phyloP scores from a whole-genome alignment of 2,113 vertebrate genomes.

The Triplophysa tibetana region DNA sequence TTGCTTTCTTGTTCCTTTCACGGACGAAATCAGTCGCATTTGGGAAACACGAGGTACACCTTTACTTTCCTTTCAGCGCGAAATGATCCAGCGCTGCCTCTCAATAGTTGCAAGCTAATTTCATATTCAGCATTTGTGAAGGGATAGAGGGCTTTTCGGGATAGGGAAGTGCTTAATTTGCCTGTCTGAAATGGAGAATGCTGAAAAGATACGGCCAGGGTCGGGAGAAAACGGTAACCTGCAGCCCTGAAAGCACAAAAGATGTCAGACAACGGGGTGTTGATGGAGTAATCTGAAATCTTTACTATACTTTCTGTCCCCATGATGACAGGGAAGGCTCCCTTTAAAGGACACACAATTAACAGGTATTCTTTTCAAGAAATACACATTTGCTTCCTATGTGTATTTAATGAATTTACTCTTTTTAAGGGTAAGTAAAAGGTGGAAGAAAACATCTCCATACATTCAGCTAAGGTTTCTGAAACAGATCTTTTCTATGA shows the following conservation, averaged over 20 bases:
- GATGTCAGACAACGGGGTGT: constrained; percentile 85
- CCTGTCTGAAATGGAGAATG: constrained; percentile 50
- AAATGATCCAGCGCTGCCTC: constrained; percentile 94
- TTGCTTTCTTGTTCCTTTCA: constrained; percentile 64
- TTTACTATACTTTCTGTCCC: constrained; percentile 78
- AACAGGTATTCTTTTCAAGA: no score
- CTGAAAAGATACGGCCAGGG: constrained; percentile 46
- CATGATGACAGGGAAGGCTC: constrained; percentile 37
- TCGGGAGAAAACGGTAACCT: constrained; percentile 31
- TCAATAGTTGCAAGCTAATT: constrained; percentile 98
- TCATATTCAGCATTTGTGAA: constrained; percentile 82
- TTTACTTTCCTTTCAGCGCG: constrained; percentile 94
- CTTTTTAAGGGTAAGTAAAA: not conserved
- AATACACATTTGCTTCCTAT: not conserved
- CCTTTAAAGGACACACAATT: no score
- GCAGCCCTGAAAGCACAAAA: constrained; percentile 63
- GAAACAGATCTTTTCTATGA: not conserved
- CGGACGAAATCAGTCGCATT: constrained; percentile 82
- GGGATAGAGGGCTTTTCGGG: constrained; percentile 70
- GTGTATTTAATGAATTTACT: not conserved
- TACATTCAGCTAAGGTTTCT: constrained; percentile 15
- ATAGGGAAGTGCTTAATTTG: constrained; percentile 88
- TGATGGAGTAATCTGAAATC: constrained; percentile 87
- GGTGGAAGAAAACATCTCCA: constrained; percentile 5
- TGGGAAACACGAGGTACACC: constrained; percentile 89